Evolutionary conservation across 2,888 invertebrate species (phyloP).

Genomic region (Cheilosia vulpina): DNA sequence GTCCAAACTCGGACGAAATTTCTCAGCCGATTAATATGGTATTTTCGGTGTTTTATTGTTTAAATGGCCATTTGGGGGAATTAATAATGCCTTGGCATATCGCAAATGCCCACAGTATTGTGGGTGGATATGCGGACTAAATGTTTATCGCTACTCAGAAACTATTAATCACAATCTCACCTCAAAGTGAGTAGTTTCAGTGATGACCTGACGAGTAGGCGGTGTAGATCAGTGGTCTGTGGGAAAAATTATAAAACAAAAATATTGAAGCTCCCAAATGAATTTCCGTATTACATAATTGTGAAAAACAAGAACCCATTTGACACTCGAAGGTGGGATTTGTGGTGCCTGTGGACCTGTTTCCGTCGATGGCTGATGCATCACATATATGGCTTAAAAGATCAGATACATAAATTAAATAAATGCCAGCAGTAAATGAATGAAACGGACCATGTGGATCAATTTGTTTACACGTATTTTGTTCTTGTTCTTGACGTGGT

Average conservation of each 20-base stretch:
- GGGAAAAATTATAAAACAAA: not conserved
- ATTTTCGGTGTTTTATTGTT: not conserved
- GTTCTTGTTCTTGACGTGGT: not conserved
- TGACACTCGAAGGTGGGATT: conserved; percentile 1
- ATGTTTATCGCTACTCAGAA: conserved; percentile 3
- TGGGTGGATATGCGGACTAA: conserved; percentile 7
- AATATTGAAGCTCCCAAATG: not conserved
- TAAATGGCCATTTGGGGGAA: not conserved
- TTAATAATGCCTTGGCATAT: not conserved
- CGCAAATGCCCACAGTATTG: not conserved
- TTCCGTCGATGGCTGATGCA: conserved; percentile 37
- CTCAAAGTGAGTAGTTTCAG: conserved; percentile 1
- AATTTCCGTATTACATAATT: not conserved
- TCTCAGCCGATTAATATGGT: not conserved
- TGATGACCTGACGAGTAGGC: not conserved
- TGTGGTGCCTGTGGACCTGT: not conserved
- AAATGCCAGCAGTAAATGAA: conserved; percentile 56
- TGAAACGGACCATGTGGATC: conserved; percentile 52
- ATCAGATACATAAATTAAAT: conserved; percentile 63
- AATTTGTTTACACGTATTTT: conserved; percentile 47
- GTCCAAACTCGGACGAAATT: not conserved
- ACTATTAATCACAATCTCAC: conserved; percentile 13
- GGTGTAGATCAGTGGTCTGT: not conserved
- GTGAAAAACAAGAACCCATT: not conserved
- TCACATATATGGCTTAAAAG: conserved; percentile 37